Base-by-base conservation (phyloP, 1,140 invertebrate genomes). In the Megalonaias nervosa region DNA sequence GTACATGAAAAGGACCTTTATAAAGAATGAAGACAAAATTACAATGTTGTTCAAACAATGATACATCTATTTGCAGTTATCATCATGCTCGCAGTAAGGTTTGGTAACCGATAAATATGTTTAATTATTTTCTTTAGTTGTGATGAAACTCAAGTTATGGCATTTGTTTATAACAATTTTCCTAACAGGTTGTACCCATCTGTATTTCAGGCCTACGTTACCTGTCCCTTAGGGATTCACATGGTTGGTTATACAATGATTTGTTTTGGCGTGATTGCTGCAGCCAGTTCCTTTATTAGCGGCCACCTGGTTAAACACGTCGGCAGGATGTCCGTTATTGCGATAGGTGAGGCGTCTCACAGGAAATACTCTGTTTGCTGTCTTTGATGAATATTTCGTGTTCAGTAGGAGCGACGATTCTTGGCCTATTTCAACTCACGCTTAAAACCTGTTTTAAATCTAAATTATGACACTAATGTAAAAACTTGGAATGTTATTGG, bases 211-310 rank as follows among this genome's bases (percentile, higher is more conserved):
- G 87, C 85, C 0, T 88, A 81, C 71, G 78, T 87, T 11, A 89
- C 87, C 12, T 89, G 88, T 72, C 80, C 86, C 0, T 57, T 87
- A 9, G 87, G 88, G 11, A 80, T 89, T 15, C 70, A 84, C 31
- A 84, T 85, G 82, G 83, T 89, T 14, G 87, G 88, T 5, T 89
- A 86, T 71, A 79, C 81, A 23, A 87, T 89, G 87, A 83, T 88
- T 23, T 83, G 81, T 67, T 84, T 83, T 73, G 85, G 85, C 11
- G 77, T 84, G 0, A 81, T 65, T 58, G 78, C 71, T 21, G 79
- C 82, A 48, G 21, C 82, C 59, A 76, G 75, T 60, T 82, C 83
- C 12, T 84, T 75, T 65, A 11, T 86, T n/a, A 77, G 71, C 70
- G 83, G 84, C 16, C 62, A 69, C 17, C 66, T 86, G 17, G 60